Evolutionary conservation across 2,113 vertebrate genomes (phyloP).

Genomic region (Tragelaphus buxtoni): DNA sequence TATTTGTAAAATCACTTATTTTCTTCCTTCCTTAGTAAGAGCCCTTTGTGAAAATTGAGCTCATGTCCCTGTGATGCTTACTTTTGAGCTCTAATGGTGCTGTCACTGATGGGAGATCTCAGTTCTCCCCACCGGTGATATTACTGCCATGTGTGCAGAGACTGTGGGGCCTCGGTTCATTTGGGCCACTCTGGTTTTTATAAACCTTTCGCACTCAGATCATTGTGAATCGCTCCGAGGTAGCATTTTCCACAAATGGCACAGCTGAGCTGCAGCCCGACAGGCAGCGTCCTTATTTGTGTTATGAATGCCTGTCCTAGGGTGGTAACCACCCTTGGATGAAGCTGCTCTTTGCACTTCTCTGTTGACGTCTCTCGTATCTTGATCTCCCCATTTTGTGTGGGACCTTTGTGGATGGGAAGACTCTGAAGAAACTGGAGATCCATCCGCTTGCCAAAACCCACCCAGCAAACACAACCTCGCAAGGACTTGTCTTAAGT

Average conservation of each 20-base stretch:
- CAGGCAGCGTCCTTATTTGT: background rate
- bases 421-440: background rate
- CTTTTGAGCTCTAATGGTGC: background rate
- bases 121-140: background rate
- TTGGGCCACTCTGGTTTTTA: background rate
- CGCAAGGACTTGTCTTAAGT: background rate
- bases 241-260: background rate
- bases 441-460: background rate
- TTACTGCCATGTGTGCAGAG: background rate
- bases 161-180: background rate
- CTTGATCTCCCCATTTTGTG: background rate
- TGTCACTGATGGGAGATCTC: background rate
- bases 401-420: background rate
- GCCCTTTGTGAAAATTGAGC: background rate
- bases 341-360: background rate
- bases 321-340: background rate
- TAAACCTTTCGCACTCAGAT: background rate
- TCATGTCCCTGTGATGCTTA: background rate
- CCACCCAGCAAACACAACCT: background rate
- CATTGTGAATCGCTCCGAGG: background rate
- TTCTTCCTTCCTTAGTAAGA: background rate
- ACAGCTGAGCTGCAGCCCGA: background rate
- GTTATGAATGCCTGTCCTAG: background rate
- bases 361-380: background rate
- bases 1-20: background rate